Conservation (phyloP, 2,888 invertebrate species). For the Chalcosyrphus nemorum region DNA sequence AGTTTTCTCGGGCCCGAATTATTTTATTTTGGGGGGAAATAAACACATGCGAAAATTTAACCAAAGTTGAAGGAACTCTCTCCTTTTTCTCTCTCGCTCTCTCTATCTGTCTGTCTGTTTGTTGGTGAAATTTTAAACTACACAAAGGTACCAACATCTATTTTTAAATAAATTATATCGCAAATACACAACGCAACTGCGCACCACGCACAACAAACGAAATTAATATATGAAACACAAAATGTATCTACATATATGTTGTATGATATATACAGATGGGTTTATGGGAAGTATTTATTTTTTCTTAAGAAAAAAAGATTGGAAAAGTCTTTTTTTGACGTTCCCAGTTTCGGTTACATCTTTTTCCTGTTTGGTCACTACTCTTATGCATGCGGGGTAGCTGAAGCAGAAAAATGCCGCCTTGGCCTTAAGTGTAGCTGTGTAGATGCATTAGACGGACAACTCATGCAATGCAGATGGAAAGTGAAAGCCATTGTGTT, state of each 20-base stretch:
- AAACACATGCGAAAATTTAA: background rate
- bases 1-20: slow-evolving; percentile 28
- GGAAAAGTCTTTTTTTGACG: slow-evolving; percentile 18
- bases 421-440: slow-evolving; percentile 65
- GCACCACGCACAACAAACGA: slow-evolving; percentile 38
- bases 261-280: background rate
- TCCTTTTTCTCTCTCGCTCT: no score
- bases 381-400: slow-evolving; percentile 1
- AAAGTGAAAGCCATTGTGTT: slow-evolving; percentile 69
- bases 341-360: slow-evolving; percentile 61
- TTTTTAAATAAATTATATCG: slow-evolving; percentile 53
- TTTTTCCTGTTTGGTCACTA: slow-evolving; percentile 54
- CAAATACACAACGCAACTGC: slow-evolving; percentile 57
- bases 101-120: slow-evolving; percentile 3
- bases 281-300: slow-evolving; percentile 12
- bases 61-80: slow-evolving; percentile 51
- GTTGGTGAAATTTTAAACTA: slow-evolving; percentile 43
- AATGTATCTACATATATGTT: no score
- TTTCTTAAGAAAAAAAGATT: slow-evolving; percentile 11
- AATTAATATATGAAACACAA: slow-evolving; percentile 54
- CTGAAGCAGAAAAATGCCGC: slow-evolving; percentile 33
- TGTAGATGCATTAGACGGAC: slow-evolving; percentile 58
- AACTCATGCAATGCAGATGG: slow-evolving; percentile 38
- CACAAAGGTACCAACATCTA: slow-evolving; percentile 39
- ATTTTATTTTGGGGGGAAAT: slow-evolving; percentile 26